phyloP scores from a whole-genome alignment of 2,797 vertebrate genomes.

The Eidolon dupreanum region DNA sequence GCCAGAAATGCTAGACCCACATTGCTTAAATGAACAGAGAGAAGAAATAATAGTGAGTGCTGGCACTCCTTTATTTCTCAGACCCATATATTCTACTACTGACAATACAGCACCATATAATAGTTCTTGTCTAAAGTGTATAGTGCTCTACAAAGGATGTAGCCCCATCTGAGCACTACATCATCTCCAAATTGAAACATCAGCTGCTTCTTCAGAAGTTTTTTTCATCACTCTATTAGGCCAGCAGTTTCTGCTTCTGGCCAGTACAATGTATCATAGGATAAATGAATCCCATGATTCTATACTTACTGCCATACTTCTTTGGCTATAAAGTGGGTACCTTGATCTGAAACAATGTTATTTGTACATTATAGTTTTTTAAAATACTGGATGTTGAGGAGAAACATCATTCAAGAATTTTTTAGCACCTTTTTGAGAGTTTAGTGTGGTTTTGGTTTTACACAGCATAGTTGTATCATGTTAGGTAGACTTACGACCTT shows the following conservation, averaged over 20 bases:
- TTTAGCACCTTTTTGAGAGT: not conserved
- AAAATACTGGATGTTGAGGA: not conserved
- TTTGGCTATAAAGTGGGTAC: not conserved
- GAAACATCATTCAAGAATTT: not conserved
- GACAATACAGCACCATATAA: not conserved
- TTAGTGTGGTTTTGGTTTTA: not conserved
- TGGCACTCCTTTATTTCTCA: not conserved
- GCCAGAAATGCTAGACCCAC: not conserved
- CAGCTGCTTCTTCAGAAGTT: not conserved
- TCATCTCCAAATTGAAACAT: not conserved
- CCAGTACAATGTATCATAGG: not conserved
- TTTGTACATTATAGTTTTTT: not conserved
- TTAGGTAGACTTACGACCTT: not conserved
- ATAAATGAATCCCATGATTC: not conserved
- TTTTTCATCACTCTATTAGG: not conserved
- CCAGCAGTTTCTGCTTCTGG: not conserved
- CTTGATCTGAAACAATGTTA: not conserved
- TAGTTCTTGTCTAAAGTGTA: not conserved
- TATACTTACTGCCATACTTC: not conserved
- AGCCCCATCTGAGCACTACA: not conserved
- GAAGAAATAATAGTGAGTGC: not conserved
- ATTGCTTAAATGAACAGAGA: not conserved
- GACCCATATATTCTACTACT: not conserved
- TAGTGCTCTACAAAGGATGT: not conserved
- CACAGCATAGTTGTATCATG: not conserved